Conservation (phyloP, 2,888 invertebrate genomes). For the Noctua janthe region DNA sequence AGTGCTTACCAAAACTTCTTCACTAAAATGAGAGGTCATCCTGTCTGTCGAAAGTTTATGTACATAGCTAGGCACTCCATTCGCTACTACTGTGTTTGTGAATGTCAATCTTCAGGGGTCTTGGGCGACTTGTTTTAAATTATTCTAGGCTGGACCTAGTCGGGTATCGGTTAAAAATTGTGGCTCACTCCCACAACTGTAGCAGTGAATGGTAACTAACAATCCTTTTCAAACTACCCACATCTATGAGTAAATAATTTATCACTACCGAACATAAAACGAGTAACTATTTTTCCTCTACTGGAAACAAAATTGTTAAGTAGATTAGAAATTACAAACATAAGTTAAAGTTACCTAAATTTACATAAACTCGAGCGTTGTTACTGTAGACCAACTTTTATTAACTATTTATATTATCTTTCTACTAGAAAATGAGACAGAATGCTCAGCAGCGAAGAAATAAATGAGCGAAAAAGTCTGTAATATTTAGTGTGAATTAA, state of each 20-base stretch:
- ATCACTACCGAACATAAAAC: background rate
- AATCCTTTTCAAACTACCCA: slow-evolving; percentile 3
- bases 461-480: slow-evolving; percentile 43
- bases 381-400: background rate
- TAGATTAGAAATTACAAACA: slow-evolving; percentile 6
- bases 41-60: background rate
- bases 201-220: slow-evolving; percentile 2
- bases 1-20: background rate
- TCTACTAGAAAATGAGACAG: background rate
- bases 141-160: slow-evolving; percentile 53
- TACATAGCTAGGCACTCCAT: slow-evolving; percentile 23
- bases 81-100: slow-evolving; percentile 13
- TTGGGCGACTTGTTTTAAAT: slow-evolving; percentile 24
- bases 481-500: slow-evolving; percentile 63
- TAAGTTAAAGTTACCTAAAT: slow-evolving; percentile 6
- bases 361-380: background rate
- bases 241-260: slow-evolving; percentile 17
- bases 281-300: background rate
- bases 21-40: background rate
- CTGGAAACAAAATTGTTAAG: background rate
- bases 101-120: slow-evolving; percentile 8
- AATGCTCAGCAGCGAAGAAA: background rate
- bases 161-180: slow-evolving; percentile 31
- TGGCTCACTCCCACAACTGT: slow-evolving; percentile 3
- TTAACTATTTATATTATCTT: slow-evolving; percentile 21